phyloP scores from a whole-genome alignment of 2,797 vertebrate genomes.

The Natrix natrix region DNA sequence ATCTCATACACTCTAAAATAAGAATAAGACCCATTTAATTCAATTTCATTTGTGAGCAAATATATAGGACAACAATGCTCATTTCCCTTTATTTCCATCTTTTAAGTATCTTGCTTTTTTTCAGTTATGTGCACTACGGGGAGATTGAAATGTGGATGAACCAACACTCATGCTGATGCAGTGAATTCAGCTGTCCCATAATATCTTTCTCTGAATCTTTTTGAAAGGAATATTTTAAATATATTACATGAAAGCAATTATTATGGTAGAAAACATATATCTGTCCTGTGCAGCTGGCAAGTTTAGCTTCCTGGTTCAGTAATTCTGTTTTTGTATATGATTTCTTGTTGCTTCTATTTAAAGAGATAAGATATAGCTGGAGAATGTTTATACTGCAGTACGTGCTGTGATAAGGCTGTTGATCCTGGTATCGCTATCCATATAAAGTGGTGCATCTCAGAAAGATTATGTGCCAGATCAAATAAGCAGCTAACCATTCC shows the following conservation, averaged over 20 bases:
- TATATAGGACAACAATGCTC: not conserved
- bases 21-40: not conserved
- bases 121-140: not conserved
- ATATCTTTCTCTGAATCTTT: not conserved
- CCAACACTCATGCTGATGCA: not conserved
- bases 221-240: not conserved
- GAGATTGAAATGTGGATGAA: not conserved
- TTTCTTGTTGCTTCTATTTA: constrained; percentile 56
- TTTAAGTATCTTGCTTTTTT: not conserved
- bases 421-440: constrained; percentile 56
- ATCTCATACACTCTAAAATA: not conserved
- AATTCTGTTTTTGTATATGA: constrained; percentile 25
- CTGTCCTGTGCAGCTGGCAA: not conserved
- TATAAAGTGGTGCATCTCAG: constrained; percentile 56
- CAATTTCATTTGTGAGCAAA: not conserved
- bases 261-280: not conserved
- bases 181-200: not conserved
- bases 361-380: constrained; percentile 51
- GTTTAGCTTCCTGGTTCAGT: not conserved
- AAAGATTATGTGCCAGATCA: constrained; percentile 43
- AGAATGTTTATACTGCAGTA: constrained; percentile 60
- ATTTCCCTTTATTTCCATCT: not conserved
- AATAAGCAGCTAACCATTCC: constrained; percentile 25
- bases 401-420: constrained; percentile 60
- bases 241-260: not conserved